Percentiles rank a stretch among this genome's conserved stretches.
Evolutionary conservation across 2,888 invertebrate genomes (phyloP).

Genomic region (Cephalotes varians): DNA sequence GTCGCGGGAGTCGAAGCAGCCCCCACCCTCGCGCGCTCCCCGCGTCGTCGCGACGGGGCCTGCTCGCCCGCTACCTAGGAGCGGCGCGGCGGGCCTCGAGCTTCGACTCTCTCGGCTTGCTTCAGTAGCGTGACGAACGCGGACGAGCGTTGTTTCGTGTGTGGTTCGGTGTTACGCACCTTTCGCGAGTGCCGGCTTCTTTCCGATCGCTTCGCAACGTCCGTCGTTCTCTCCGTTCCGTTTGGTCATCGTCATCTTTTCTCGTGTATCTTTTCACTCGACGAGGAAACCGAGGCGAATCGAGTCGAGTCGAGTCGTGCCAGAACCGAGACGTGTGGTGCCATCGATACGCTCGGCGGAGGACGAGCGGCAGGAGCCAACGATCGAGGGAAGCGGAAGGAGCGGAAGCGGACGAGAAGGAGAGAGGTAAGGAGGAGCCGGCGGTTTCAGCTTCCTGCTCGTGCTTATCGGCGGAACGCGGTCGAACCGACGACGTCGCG

Average conservation of each 20-base stretch:
- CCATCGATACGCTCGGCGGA: constrained; percentile 40
- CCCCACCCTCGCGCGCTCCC: constrained; percentile 22
- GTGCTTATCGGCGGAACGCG: constrained; percentile 54
- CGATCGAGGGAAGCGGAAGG: constrained; percentile 37
- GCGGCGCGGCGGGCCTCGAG: constrained; percentile 37
- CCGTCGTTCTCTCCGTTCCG: constrained; percentile 20
- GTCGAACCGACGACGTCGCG: not conserved
- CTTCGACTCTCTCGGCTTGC: not conserved
- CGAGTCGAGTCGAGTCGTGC: not conserved
- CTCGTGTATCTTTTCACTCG: not conserved
- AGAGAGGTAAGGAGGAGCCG: constrained; percentile 41
- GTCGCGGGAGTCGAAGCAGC: not conserved
- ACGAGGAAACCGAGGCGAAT: not conserved
- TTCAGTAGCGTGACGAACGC: constrained; percentile 71
- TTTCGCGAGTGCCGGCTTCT: constrained; percentile 6
- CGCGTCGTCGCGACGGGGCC: constrained; percentile 38
- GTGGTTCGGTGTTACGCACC: constrained; percentile 12
- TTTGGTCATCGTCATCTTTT: not conserved
- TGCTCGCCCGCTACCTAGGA: constrained; percentile 15
- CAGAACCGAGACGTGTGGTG: constrained; percentile 36
- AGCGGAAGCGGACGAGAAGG: constrained; percentile 29
- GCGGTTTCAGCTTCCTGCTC: constrained; percentile 28
- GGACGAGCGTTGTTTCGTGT: constrained; percentile 62
- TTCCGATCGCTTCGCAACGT: not conserved
- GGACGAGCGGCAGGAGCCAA: constrained; percentile 32